Evolutionary conservation across 2,113 vertebrate species (phyloP).

Genomic region (Labeo rohita): DNA sequence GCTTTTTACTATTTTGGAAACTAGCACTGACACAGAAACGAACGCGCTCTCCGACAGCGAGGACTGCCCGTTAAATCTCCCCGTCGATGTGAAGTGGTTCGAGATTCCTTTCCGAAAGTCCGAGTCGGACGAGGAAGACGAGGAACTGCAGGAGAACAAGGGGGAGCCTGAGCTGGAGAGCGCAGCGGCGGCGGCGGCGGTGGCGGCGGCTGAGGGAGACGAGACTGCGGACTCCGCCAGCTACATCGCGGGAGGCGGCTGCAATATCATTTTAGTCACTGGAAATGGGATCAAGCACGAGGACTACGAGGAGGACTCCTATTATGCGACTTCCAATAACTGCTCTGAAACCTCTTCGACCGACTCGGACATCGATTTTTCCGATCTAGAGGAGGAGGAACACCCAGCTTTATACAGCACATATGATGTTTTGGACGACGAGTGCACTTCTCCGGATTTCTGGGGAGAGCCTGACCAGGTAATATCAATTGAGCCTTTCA

Average conservation of each 20-base stretch:
- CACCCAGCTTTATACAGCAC: constrained; percentile 76
- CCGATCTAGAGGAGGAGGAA: constrained; percentile 82
- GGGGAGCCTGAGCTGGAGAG: constrained; percentile 70
- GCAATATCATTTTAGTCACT: constrained; percentile 81
- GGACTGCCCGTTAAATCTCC: constrained; percentile 78
- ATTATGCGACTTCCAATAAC: constrained; percentile 78
- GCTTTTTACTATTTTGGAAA: constrained; percentile 87
- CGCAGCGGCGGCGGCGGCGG: constrained; percentile 56
- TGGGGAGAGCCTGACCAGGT: constrained; percentile 83
- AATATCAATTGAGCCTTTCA: constrained; percentile 78
- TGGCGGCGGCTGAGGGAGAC: constrained; percentile 58
- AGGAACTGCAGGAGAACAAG: constrained; percentile 63
- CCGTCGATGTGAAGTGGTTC: constrained; percentile 83
- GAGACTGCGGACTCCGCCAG: constrained; percentile 75
- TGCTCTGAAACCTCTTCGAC: constrained; percentile 78
- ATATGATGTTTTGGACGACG: constrained; percentile 73
- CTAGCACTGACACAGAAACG: constrained; percentile 81
- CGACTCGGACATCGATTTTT: constrained; percentile 85
- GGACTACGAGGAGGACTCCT: constrained; percentile 77
- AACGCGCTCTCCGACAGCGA: constrained; percentile 73
- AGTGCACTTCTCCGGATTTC: constrained; percentile 78
- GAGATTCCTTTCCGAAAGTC: constrained; percentile 81
- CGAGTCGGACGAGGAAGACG: constrained; percentile 77
- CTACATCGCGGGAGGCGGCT: constrained; percentile 75
- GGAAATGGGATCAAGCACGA: constrained; percentile 80